Base-by-base conservation (phyloP, 2,113 vertebrate species). In the Synodontis membranacea region DNA sequence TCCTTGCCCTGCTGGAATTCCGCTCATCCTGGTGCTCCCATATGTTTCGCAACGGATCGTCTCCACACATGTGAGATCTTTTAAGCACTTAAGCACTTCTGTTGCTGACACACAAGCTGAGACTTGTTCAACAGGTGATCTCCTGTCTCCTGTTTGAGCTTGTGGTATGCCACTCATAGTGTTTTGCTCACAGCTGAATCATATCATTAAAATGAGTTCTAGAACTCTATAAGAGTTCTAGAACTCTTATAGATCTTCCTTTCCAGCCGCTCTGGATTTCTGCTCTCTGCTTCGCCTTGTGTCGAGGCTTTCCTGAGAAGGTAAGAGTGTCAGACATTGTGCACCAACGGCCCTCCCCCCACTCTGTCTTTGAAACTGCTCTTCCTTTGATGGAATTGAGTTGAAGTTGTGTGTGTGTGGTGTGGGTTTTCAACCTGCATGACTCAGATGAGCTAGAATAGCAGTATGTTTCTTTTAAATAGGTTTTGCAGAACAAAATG, bases 91-190 rank as follows among this genome's bases (percentile, higher is more conserved):
- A 2, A 62, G 54, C 44, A 0, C 10, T 50, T 80, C 44, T 42
- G 31, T 88, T 88, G 82, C 85, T 82, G 68, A 88, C 58, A 25
- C 64, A 60, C 89, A 85, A 82, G 89, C 86, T 37, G 25, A 1
- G 85, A 79, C 89, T 87, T 54, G 89, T 83, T 81, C 4, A 87
- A 83, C 87, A 80, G 85, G 89, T 85, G 89, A 86, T 78, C 84
- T 72, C 8, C 37, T 31, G 54, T 81, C 81, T 86, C 78, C 23
- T 82, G 83, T 80, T 64, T 46, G 58, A 82, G 58, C 80, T 82
- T 62, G 80, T 82, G 25, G 39, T 64, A 64, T 44, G 58, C 85
- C 58, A 17, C 52, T 70, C 19, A 0, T 81, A 17, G 4, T 46
- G 64, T 56, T 46, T 76, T 46, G 48, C 34, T 72, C 44, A 28